Percentiles rank a stretch among this genome's conserved stretches.
Conservation (phyloP, 1,140 invertebrate genomes). For the Cyphomyrmex costatus region DNA sequence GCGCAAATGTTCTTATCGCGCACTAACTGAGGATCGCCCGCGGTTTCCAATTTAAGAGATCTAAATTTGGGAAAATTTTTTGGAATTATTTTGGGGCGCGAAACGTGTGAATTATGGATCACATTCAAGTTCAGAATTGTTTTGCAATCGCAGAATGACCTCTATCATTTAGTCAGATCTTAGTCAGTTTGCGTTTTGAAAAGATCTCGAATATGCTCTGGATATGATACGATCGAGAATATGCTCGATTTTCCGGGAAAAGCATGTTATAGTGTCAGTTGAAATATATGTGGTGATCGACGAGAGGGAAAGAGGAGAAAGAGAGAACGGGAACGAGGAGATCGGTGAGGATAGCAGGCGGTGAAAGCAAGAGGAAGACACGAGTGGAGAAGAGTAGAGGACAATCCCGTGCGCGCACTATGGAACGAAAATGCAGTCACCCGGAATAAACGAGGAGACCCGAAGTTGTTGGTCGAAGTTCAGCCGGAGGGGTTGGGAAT, state of each 20-base stretch:
- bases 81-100: background rate
- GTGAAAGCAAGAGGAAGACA: slow-evolving; percentile 42
- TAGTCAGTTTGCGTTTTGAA: slow-evolving; percentile 50
- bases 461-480: slow-evolving; percentile 86
- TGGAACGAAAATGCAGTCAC: slow-evolving; percentile 86
- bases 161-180: slow-evolving; percentile 17
- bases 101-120: slow-evolving; percentile 4
- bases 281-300: slow-evolving; percentile 61
- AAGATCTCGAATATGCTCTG: slow-evolving; percentile 9
- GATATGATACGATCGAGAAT: slow-evolving; percentile 61
- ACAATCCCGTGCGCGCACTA: slow-evolving; percentile 79
- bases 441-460: slow-evolving; percentile 87
- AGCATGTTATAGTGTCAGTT: slow-evolving; percentile 53
- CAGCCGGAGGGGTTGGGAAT: slow-evolving; percentile 82
- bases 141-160: background rate
- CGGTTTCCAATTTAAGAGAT: background rate
- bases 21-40: slow-evolving; percentile 2
- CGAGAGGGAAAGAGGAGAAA: slow-evolving; percentile 22
- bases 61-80: slow-evolving; percentile 3
- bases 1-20: slow-evolving; percentile 31
- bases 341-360: slow-evolving; percentile 42
- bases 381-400: slow-evolving; percentile 63
- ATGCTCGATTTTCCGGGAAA: slow-evolving; percentile 67
- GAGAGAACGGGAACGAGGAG: slow-evolving; percentile 26
- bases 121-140: slow-evolving; percentile 4